These are phyloP conservation scores for Cecidostiba fungosa DNA, from an alignment of 2,888 invertebrate genomes.

Conservation along the genomic window DNA sequence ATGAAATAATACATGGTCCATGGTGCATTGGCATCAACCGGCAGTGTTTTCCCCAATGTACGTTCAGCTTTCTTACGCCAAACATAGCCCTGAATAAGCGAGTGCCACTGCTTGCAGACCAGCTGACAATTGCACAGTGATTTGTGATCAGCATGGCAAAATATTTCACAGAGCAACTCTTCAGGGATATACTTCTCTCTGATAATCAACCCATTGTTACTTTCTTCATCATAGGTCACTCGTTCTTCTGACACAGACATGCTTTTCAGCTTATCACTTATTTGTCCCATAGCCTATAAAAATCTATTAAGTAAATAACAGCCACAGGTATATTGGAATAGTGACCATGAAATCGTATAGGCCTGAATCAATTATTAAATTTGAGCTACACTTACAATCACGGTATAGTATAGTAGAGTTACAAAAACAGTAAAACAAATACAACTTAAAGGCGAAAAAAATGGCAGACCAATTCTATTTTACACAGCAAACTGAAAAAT, in stretches of 20 bases:
- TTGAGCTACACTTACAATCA: constrained; percentile 6
- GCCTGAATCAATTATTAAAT: not conserved
- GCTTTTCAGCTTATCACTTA: constrained; percentile 38
- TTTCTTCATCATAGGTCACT: constrained; percentile 39
- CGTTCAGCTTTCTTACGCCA: constrained; percentile 79
- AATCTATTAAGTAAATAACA: not conserved
- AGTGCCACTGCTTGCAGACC: constrained; percentile 82
- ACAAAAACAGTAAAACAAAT: not conserved
- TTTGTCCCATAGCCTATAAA: constrained; percentile 43
- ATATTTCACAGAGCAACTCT: constrained; percentile 80
- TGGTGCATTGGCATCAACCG: constrained; percentile 73
- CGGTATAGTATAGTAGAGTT: not conserved
- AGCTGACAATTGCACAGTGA: constrained; percentile 79
- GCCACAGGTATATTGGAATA: not conserved
- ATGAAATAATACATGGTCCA: constrained; percentile 80
- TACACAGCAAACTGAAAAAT: too few species aligned
- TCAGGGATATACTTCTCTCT: constrained; percentile 76
- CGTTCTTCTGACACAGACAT: constrained; percentile 36
- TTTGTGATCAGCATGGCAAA: constrained; percentile 77
- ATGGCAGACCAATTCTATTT: too few species aligned
- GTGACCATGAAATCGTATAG: not conserved
- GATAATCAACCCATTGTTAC: constrained; percentile 48
- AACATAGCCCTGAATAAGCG: constrained; percentile 78
- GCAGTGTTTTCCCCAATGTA: constrained; percentile 67
- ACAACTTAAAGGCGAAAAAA: too few species aligned